Evolutionary conservation across 2,888 invertebrate species (phyloP).

Genomic region (Caenorhabditis japonica): DNA sequence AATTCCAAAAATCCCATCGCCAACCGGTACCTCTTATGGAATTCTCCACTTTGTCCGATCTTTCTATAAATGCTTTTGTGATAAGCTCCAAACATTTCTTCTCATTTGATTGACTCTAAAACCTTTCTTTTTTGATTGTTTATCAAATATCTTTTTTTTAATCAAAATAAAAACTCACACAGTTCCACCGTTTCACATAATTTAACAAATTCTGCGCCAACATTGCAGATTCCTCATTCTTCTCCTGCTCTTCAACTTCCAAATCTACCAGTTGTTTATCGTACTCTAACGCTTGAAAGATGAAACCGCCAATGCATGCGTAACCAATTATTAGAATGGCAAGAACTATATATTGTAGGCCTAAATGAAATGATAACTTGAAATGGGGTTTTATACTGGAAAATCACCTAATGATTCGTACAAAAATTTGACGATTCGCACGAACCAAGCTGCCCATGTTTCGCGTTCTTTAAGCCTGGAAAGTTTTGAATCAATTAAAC

Average conservation of each 20-base stretch:
- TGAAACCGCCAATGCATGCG: constrained; percentile 49
- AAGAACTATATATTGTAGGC: constrained; percentile 40
- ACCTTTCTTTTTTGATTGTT: background rate
- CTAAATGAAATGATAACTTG: background rate
- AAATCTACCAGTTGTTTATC: constrained; percentile 26
- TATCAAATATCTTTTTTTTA: background rate
- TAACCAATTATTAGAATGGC: constrained; percentile 44
- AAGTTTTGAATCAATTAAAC: background rate
- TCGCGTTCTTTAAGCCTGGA: constrained; percentile 42
- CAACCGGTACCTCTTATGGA: constrained; percentile 47
- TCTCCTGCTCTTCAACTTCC: constrained; percentile 22
- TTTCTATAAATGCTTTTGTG: constrained; percentile 33
- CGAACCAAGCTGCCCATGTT: constrained; percentile 36
- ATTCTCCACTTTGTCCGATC: constrained; percentile 33
- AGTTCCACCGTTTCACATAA: constrained; percentile 36
- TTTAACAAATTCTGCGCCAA: constrained; percentile 28
- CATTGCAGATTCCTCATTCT: constrained; percentile 21
- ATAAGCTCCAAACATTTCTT: constrained; percentile 39
- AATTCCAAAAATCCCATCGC: constrained; percentile 74
- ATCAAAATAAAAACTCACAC: constrained; percentile 27
- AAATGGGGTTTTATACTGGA: background rate
- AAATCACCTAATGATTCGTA: constrained; percentile 34
- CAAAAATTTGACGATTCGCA: constrained; percentile 29
- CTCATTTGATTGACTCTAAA: constrained; percentile 35
- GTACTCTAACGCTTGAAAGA: constrained; percentile 44